Base-by-base conservation (phyloP, 2,888 invertebrate species). In the Neocrepidodera transversa region DNA sequence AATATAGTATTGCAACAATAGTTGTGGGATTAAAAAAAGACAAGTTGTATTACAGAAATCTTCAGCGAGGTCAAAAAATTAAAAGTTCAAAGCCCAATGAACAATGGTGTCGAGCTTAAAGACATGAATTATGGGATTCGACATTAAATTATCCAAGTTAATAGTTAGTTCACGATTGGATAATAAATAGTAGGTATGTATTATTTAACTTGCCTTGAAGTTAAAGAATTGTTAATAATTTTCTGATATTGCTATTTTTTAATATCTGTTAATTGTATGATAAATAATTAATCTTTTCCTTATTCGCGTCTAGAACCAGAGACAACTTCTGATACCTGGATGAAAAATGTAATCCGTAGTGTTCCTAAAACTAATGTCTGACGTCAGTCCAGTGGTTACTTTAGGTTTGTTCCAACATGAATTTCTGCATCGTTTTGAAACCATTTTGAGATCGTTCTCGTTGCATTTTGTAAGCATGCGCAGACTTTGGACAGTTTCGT, bases 111-210 rank as follows among this genome's bases (percentile, higher is more conserved):
- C 17, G 17, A 38, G 38, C 2, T 38, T 16, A 38, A 38, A 38
- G 38, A 38, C 38, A 38, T 38, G 38, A 38, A 17, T 38, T 38
- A 38, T 17, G 14, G 8, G 38, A 38, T 38, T 38, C 17, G 38
- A 38, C 38, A 38, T 38, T 38, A 38, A 38, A 38, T 38, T 17
- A 14, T 38, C 32, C 28, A 32, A 32, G 11, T 38, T 17, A 38
- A 38, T 38, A 14, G 38, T 38, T 11, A 17, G 17, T 38, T 38
- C 38, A 38, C 38, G 38, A 38, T 17, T 17, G 8, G 10, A 38
- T 17, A 38, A 38, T 38, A 38, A 38, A 38, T 38, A 10, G 17
- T 38, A 38, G 7, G 14, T 17, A 35, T 3, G 2, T 10, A 13
- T 13, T 35, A 14, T 35, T 35, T 13, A 35, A 3, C 7, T n/a